Evolutionary conservation across 2,113 vertebrate genomes (phyloP).

Genomic region (Elephas maximus): DNA sequence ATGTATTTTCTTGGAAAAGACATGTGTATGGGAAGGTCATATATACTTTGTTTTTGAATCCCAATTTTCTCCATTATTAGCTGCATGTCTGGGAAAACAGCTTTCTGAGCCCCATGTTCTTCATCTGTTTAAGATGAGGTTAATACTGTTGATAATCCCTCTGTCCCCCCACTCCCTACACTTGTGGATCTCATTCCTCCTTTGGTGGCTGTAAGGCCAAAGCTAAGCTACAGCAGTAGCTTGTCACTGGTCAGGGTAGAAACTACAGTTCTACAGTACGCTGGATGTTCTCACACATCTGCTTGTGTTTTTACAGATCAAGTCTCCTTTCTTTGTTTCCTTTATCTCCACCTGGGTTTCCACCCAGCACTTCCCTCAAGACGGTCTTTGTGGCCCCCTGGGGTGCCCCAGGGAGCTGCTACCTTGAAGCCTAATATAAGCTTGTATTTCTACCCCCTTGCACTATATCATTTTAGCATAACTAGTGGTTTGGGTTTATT

Average conservation of each 20-base stretch:
- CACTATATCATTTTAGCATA: constrained; percentile 19
- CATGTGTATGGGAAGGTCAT: neutral
- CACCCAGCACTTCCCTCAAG: neutral
- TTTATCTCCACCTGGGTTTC: neutral
- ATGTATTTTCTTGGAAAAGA: constrained; percentile 50
- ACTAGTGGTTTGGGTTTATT: constrained; percentile 15
- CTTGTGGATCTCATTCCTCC: neutral
- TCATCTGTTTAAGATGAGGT: neutral
- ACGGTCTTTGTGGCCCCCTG: neutral
- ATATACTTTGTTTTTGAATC: neutral
- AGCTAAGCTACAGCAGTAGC: neutral
- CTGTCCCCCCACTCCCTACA: neutral
- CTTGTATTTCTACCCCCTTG: neutral
- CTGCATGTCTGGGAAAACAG: neutral
- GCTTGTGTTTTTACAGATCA: neutral
- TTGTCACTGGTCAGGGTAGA: neutral
- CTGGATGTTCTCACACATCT: neutral
- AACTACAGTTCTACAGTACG: neutral
- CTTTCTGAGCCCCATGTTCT: neutral
- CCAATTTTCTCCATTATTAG: neutral
- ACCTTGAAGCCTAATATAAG: neutral
- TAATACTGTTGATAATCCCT: neutral
- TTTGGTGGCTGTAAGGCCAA: constrained; percentile 25
- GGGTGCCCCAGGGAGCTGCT: neutral
- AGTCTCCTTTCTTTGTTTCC: neutral